Evolutionary conservation across 1,140 invertebrate species (phyloP).

Genomic region (Drosophila teissieri): DNA sequence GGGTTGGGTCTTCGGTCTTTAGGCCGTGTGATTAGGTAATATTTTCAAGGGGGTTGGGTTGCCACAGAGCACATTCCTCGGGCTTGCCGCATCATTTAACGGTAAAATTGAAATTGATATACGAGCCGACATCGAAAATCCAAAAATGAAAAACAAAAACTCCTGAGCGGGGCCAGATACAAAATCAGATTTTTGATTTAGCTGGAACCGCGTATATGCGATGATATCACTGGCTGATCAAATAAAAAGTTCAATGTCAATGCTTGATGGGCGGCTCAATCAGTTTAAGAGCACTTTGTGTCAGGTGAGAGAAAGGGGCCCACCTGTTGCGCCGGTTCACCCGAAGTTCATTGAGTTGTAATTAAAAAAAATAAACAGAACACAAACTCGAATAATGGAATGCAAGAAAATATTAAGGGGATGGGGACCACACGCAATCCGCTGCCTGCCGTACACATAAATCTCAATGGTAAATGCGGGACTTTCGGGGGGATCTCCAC

Average conservation of each 20-base stretch:
- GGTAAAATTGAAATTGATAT: constrained; percentile 61
- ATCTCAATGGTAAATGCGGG: constrained; percentile 67
- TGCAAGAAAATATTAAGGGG: constrained; percentile 24
- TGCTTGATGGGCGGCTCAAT: constrained; percentile 51
- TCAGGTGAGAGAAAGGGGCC: constrained; percentile 53
- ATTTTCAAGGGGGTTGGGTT: constrained; percentile 32
- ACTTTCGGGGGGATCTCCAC: constrained; percentile 14
- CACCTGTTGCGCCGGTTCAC: constrained; percentile 74
- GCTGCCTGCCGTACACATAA: constrained; percentile 67
- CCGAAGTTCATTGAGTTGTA: constrained; percentile 78
- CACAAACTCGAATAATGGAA: constrained; percentile 17
- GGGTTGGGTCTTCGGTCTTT: constrained; percentile 22
- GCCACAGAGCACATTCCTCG: constrained; percentile 28
- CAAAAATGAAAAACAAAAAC: constrained; percentile 6
- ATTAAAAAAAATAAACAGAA: constrained; percentile 44
- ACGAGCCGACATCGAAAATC: constrained; percentile 36
- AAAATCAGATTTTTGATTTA: constrained; percentile 35
- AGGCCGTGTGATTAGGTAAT: constrained; percentile 53
- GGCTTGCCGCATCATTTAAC: constrained; percentile 56
- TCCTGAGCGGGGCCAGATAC: constrained; percentile 4
- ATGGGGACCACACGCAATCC: constrained; percentile 67
- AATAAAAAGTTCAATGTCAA: constrained; percentile 76
- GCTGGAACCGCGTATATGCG: constrained; percentile 14
- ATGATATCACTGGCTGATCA: constrained; percentile 53
- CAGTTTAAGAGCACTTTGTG: constrained; percentile 56